Base-by-base conservation (phyloP, 2,113 vertebrate genomes). In the Silurus asotus region DNA sequence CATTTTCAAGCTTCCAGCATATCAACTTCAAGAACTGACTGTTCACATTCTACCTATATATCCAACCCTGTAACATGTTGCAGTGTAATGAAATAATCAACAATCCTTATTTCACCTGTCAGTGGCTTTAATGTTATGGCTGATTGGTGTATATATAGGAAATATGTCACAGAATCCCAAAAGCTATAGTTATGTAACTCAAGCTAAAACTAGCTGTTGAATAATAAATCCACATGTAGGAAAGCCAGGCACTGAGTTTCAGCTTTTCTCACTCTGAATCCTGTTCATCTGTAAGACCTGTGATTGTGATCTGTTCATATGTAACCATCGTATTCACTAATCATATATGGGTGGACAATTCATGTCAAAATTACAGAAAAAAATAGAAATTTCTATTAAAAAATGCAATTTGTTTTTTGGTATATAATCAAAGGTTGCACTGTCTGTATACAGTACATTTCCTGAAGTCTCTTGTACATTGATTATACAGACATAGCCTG, bases 151-250 rank as follows among this genome's bases (percentile, higher is more conserved):
- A 69, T 28, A 28, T 69, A 74, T 8, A 72, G 15, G 17, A 75
- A 51, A 75, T 51, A 75, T 51, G 23, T 77, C 15, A 77, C 51
- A 77, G 48, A 77, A 72, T 11, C 23, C 49, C 51, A 15, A 13
- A 55, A 55, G 51, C 20, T 77, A 77, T 14, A 77, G 75, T 77
- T 77, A 77, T 77, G 51, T 77, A 77, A 77, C 25, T 55, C 9
- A 23, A 55, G 25, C 20, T 77, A 77, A 13, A 77, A 53, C 10
- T 77, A 77, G 75, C 51, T 77, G 75, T 25, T 55, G 51, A 77
- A 77, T 77, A 77, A 77, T 55, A 77, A 55, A 55, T 77, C n/a
- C 20, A 77, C n/a, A 55, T 23, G 51, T 55, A 51, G 9, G 49
- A 75, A 75, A 75, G 72, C 8, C 48, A 75, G 72, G 19, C 23